Percentiles rank a stretch among this genome's conserved stretches.
phyloP scores from a whole-genome alignment of 2,888 invertebrate species.

The Chaetogeoica ovagalla region DNA sequence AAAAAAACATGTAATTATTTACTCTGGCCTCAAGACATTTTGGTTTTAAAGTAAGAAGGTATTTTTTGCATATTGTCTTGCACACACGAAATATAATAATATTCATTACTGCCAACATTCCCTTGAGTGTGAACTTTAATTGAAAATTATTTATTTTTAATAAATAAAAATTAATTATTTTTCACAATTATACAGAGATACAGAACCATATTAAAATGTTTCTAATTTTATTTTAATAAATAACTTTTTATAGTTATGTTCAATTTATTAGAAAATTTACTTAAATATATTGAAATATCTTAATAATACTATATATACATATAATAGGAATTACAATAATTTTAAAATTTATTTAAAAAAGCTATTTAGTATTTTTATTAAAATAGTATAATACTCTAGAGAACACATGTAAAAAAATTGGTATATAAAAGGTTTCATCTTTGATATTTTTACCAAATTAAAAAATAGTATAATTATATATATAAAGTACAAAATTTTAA shows the following conservation, averaged over 20 bases:
- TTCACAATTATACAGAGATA: too few species aligned
- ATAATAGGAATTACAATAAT: slow-evolving; percentile 31
- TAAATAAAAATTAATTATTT: too few species aligned
- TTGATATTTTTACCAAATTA: neutral
- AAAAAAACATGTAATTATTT: too few species aligned
- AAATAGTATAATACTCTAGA: neutral
- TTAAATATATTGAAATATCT: slow-evolving; percentile 6
- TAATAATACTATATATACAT: slow-evolving; percentile 1
- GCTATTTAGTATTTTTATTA: slow-evolving; percentile 28
- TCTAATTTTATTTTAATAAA: too few species aligned
- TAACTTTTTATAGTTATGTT: neutral
- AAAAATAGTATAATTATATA: slow-evolving; percentile 22
- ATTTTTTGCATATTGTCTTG: too few species aligned
- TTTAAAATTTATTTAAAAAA: slow-evolving; percentile 40
- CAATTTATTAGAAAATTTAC: slow-evolving; percentile 24
- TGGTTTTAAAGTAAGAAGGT: too few species aligned
- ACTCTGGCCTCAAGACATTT: too few species aligned
- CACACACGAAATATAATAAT: too few species aligned
- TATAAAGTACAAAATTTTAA: slow-evolving; percentile 5
- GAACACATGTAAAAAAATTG: slow-evolving; percentile 32
- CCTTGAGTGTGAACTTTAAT: too few species aligned
- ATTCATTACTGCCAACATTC: too few species aligned
- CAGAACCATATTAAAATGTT: too few species aligned
- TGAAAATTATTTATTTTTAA: too few species aligned
- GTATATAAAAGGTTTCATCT: neutral